phyloP scores from a whole-genome alignment of 2,888 invertebrate species.

The Limnephilus rhombicus region DNA sequence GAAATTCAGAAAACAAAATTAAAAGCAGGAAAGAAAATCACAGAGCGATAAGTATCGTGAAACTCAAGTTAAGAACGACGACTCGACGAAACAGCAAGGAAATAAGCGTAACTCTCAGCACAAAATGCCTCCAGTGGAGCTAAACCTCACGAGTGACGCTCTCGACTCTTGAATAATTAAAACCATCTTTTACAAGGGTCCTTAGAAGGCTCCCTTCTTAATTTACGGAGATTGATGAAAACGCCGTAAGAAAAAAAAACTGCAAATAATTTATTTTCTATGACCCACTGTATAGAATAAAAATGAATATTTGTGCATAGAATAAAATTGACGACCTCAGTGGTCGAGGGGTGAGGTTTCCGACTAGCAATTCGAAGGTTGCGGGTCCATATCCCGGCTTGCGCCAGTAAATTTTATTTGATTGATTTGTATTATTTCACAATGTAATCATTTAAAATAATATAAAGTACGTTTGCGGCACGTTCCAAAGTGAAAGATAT shows the following conservation, averaged over 20 bases:
- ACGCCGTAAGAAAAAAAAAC: background rate
- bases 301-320: no score
- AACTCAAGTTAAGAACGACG: background rate
- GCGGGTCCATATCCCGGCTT: no score
- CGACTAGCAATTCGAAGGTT: no score
- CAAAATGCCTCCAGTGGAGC: background rate
- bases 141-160: background rate
- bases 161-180: conserved; percentile 25
- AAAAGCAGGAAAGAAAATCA: background rate
- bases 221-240: background rate
- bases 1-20: background rate
- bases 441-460: no score
- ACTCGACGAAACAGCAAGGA: background rate
- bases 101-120: conserved; percentile 25
- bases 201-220: background rate
- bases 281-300: no score
- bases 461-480: no score
- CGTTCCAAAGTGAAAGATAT: no score
- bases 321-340: no score
- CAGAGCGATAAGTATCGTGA: background rate
- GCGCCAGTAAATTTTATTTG: no score
- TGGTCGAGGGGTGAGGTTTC: no score
- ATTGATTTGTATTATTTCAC: no score
- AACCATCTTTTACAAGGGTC: conserved; percentile 9
- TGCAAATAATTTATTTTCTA: no score